phyloP scores from a whole-genome alignment of 2,797 vertebrate species.

The Fistularia tabacaria region DNA sequence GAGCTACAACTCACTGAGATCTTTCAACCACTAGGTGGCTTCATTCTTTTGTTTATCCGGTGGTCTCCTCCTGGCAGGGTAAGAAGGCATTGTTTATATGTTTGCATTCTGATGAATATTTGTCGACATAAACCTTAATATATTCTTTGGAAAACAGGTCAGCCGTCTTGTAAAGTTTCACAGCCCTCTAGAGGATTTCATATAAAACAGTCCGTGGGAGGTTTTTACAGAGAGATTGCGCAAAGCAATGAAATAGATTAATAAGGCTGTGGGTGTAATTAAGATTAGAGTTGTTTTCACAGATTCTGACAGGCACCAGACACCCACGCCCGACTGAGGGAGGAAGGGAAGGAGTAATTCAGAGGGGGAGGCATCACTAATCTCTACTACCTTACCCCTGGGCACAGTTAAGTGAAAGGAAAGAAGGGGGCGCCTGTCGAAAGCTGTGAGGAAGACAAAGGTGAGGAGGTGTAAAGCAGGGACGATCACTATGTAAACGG shows the following conservation, averaged over 20 bases:
- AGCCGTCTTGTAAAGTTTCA: slow-evolving; percentile 9
- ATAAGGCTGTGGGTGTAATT: slow-evolving; percentile 53
- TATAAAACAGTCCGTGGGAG: slow-evolving; percentile 20
- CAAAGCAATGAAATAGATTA: slow-evolving; percentile 22
- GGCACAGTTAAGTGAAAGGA: slow-evolving; percentile 13
- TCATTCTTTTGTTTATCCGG: slow-evolving; percentile 19
- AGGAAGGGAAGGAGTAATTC: slow-evolving; percentile 3
- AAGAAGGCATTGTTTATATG: slow-evolving; percentile 7
- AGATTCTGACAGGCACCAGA: slow-evolving; percentile 54
- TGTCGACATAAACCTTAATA: background rate
- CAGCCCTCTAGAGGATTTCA: background rate
- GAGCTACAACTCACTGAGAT: slow-evolving; percentile 6
- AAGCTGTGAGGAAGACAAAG: background rate
- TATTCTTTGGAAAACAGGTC: slow-evolving; percentile 11
- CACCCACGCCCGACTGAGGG: slow-evolving; percentile 21
- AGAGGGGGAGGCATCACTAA: slow-evolving; percentile 14
- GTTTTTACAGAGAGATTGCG: slow-evolving; percentile 31
- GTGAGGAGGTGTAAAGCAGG: slow-evolving; percentile 7
- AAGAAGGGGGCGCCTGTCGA: background rate
- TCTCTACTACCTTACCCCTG: slow-evolving; percentile 21
- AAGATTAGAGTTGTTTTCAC: slow-evolving; percentile 47
- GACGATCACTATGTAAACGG: slow-evolving; percentile 23
- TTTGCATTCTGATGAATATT: slow-evolving; percentile 4
- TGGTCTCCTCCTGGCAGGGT: background rate
- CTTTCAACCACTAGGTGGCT: slow-evolving; percentile 43